These are phyloP conservation scores for Chiropotes sagulatus DNA, from an alignment of 2,797 vertebrate genomes.

Conservation along the genomic window DNA sequence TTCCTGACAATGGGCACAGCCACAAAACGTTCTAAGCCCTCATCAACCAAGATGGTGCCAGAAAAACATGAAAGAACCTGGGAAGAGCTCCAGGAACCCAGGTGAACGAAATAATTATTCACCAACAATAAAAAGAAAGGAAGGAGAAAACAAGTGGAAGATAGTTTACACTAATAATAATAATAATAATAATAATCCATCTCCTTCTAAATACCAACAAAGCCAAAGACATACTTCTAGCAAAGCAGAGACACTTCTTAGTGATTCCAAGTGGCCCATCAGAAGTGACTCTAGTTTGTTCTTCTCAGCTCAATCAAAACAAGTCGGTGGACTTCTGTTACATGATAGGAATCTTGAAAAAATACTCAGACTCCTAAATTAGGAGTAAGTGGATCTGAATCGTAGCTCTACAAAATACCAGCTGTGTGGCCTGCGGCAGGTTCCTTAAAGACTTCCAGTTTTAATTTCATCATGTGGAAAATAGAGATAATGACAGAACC, in stretches of 20 bases:
- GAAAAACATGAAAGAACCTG: background rate
- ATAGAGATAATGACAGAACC: background rate
- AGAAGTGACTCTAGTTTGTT: background rate
- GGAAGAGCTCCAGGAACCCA: background rate
- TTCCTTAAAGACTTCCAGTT: background rate
- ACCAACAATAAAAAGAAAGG: background rate
- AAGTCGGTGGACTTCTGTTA: background rate
- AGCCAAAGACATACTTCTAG: background rate
- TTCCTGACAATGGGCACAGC: background rate
- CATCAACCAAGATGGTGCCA: background rate
- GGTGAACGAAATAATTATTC: background rate
- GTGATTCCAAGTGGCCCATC: background rate
- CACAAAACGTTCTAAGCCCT: background rate
- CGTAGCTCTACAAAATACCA: background rate
- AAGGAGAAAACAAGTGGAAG: background rate
- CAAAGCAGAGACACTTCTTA: background rate
- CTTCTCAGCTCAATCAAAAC: background rate
- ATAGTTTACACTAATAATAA: background rate
- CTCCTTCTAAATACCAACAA: background rate
- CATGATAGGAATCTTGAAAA: background rate
- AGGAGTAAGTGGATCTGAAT: background rate
- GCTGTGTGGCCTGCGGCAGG: background rate
- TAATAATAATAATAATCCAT: background rate
- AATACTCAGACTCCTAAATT: background rate
- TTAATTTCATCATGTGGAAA: constrained; percentile 20